These are phyloP conservation scores for Philopedon plagiatum DNA, from an alignment of 2,888 invertebrate species.

Conservation along the genomic window DNA sequence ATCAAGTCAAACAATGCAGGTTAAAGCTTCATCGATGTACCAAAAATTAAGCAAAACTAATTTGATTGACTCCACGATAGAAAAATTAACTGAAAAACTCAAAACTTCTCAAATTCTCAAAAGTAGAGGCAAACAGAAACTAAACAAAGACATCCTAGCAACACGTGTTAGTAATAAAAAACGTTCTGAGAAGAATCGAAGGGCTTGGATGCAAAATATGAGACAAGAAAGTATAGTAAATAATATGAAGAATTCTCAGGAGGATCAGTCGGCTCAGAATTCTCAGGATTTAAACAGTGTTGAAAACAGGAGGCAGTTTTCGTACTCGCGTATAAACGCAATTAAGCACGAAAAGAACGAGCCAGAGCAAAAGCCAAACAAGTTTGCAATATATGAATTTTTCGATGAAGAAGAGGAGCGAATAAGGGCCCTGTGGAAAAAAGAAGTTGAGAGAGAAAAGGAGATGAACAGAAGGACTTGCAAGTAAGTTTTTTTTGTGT, in stretches of 20 bases:
- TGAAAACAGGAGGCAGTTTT: not conserved
- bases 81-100: no score
- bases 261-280: no score
- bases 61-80: no score
- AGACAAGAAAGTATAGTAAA: not conserved
- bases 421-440: slow-evolving; percentile 12
- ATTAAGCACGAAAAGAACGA: not conserved
- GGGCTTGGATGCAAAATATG: not conserved
- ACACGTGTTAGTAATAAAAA: no score
- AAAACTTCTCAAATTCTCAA: no score
- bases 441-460: slow-evolving; percentile 15
- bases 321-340: not conserved
- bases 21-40: no score
- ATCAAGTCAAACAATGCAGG: no score
- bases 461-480: slow-evolving; percentile 30
- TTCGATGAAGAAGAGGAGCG: slow-evolving; percentile 50
- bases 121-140: no score
- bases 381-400: slow-evolving; percentile 52
- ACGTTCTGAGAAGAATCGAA: not conserved
- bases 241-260: not conserved
- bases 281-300: slow-evolving; percentile 14
- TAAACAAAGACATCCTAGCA: no score
- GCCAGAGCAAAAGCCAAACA: slow-evolving; percentile 16
- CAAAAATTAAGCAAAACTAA: no score
- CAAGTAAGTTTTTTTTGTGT: slow-evolving; percentile 16